phyloP scores from a whole-genome alignment of 2,888 invertebrate genomes.

The Allolobophora icterica region DNA sequence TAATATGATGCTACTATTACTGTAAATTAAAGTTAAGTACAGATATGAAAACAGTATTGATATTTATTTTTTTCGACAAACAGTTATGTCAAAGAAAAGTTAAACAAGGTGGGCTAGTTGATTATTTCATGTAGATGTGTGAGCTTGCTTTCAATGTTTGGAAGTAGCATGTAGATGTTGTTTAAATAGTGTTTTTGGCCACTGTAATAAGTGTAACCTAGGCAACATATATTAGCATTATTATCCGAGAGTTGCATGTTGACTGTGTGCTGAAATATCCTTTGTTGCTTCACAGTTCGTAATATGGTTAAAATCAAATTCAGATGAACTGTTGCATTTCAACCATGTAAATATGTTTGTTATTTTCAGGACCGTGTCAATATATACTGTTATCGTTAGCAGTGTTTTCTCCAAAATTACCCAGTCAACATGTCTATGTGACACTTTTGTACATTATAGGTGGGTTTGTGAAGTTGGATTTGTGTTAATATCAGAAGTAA shows the following conservation, averaged over 20 bases:
- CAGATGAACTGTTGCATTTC: neutral
- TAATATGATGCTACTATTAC: neutral
- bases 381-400: neutral
- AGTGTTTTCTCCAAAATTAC: no score
- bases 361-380: neutral
- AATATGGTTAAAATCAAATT: neutral
- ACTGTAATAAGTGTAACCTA: neutral
- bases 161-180: neutral
- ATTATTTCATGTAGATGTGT: neutral
- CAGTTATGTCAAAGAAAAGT: neutral
- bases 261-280: neutral
- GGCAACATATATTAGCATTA: neutral
- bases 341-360: neutral
- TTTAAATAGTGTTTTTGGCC: neutral
- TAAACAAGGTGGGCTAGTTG: neutral
- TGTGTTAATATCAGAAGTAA: neutral
- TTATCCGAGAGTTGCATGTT: neutral
- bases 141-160: neutral
- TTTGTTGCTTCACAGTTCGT: neutral
- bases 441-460: neutral
- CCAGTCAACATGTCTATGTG: neutral
- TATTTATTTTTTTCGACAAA: neutral
- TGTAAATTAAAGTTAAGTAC: neutral
- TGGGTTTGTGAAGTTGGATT: neutral
- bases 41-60: neutral